Base-by-base conservation (phyloP, 1,140 invertebrate species). In the Dendroctonus valens region DNA sequence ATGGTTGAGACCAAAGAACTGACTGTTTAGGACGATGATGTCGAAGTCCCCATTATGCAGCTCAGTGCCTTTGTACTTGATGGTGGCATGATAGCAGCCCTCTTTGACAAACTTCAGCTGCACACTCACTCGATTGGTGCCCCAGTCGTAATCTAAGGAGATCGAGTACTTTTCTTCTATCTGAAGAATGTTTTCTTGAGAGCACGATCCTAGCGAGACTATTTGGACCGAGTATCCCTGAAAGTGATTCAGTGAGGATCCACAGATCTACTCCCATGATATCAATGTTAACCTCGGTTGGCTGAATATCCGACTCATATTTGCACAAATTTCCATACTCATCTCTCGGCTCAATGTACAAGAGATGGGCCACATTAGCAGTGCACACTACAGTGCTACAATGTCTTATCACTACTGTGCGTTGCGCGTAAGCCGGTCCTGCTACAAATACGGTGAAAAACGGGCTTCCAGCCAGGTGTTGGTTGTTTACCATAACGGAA, bases 21-120 rank as follows among this genome's bases (percentile, higher is more conserved):
- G 81, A 93, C 91, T 87, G 72, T 88, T 93, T 49, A 97, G 83
- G 37, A 94, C 92, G 71, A 97, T 92, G 74, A 95, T 93, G 79
- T 95, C 91, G 76, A 96, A 96, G 76, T 94, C 90, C 11, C 93
- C 94, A 79, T 96, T 95, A 72, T 91, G 90, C 69, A 97, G 79
- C 72, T 90, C 86, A 62, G 87, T 82, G 49, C 88, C 87, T 50
- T 87, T 84, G 76, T 93, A 93, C 69, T 85, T 88, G 15, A 96
- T 88, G 55, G 86, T 86, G n/a, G 92, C 91, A 71, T 89, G 86
- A 79, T 89, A 93, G 75, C 92, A 91, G 37, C 91, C 92, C 62
- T 87, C 86, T 70, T 83, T 82, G 5, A 85, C 80, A 74, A 91
- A 87, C 59, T 83, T 85, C 40, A 91, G 82, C 75, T 87, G 84